These are phyloP conservation scores for Agonum fuliginosum DNA, from an alignment of 2,888 invertebrate species.

Conservation along the genomic window DNA sequence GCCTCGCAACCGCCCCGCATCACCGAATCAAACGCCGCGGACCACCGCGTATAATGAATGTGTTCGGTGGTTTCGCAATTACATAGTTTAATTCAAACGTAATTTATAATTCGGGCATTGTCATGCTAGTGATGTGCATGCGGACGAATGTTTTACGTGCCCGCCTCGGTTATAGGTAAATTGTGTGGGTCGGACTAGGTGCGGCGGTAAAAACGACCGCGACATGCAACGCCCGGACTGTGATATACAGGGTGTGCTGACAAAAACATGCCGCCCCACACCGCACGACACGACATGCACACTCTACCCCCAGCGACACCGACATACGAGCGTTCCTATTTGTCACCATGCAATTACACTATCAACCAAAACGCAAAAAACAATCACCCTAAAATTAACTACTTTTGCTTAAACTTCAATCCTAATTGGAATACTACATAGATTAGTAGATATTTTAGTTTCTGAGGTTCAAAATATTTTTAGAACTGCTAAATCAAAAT, in stretches of 20 bases:
- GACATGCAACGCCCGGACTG: constrained; percentile 32
- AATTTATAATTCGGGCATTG: constrained; percentile 74
- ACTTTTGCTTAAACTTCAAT: too few species aligned
- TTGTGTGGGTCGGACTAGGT: constrained; percentile 38
- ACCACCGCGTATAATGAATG: constrained; percentile 70
- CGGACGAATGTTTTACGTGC: constrained; percentile 49
- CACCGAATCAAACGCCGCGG: constrained; percentile 41
- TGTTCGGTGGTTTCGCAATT: constrained; percentile 73
- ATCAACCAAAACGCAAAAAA: too few species aligned
- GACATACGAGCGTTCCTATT: too few species aligned
- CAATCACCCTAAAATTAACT: too few species aligned
- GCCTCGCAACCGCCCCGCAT: constrained; percentile 45
- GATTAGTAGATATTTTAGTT: too few species aligned
- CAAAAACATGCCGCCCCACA: constrained; percentile 47
- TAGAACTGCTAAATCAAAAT: too few species aligned
- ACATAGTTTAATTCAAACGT: constrained; percentile 74
- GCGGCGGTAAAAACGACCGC: constrained; percentile 43
- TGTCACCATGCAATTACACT: constrained; percentile 28
- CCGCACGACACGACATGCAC: not conserved
- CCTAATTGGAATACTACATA: too few species aligned
- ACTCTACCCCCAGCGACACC: not conserved
- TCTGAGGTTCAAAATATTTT: too few species aligned
- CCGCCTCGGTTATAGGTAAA: constrained; percentile 52
- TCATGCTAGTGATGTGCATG: constrained; percentile 72
- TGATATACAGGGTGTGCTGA: constrained; percentile 50